Base-by-base conservation (phyloP, 2,797 vertebrate genomes). In the Danionella dracula region DNA sequence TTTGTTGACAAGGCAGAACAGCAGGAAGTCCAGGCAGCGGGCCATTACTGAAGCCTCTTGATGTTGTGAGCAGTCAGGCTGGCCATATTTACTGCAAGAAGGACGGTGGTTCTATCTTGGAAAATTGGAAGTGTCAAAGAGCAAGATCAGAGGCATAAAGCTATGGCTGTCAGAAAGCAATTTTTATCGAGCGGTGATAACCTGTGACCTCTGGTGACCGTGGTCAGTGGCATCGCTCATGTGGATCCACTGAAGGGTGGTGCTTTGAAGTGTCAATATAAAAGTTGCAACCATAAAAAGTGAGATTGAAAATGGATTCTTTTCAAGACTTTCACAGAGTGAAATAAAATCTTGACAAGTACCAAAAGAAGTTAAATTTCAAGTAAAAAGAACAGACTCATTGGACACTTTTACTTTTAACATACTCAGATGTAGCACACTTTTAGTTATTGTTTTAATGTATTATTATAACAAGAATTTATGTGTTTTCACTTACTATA, bases 1-100 rank as follows among this genome's bases (percentile, higher is more conserved):
- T 71, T 41, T 66, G 66, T 66, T 74, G 61, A 66, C 67, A 70
- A 66, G 78, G 74, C 81, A 81, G 72, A 78, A 80, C 76, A 41
- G 34, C 71, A 69, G 76, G 70, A 77, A 34, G 79, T 41, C 38
- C 67, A 73, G 76, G 67, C 79, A 72, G 42, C 63, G 74, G 61
- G 78, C 73, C 71, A 76, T 75, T 60, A 73, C 64, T 54, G 78
- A 74, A 65, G 60, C 78, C 58, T 38, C 53, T 59, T 54, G 60
- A 54, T 48, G 63, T 45, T 55, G 57, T 15, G 61, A 50, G 32
- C 23, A 38, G 59, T 40, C 51, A 62, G 27, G 11, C 65, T 63
- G 60, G 16, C 55, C 38, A 49, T 64, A 64, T 78, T 68, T 68
- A 69, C 69, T 54, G 61, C 40, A 49, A 58, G 32, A 70, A 38